A percentile compares a stretch with the other conserved stretches of the same genome.
Conservation (phyloP, 2,888 invertebrate species). For the Lordiphosa fenestrarum region DNA sequence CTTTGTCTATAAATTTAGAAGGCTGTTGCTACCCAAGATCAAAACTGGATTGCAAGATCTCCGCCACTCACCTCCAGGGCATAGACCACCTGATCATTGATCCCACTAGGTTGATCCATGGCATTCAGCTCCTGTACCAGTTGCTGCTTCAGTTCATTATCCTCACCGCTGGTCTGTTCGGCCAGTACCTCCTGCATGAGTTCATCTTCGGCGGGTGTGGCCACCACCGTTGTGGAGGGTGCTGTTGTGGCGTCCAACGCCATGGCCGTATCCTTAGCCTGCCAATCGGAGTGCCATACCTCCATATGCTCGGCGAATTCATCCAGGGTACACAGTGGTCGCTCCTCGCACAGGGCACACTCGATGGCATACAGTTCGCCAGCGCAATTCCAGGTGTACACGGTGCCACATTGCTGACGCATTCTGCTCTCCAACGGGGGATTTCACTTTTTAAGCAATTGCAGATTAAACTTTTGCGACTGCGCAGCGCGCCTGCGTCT, state of each 20-base stretch:
- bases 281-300: conserved; percentile 71
- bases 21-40: too few species aligned
- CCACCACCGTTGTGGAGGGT: neutral
- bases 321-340: conserved; percentile 64
- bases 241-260: neutral
- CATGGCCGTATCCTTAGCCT: conserved; percentile 11
- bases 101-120: conserved; percentile 14
- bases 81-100: conserved; percentile 13
- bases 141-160: conserved; percentile 60
- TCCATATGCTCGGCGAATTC: conserved; percentile 76
- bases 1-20: too few species aligned
- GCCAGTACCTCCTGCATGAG: conserved; percentile 63
- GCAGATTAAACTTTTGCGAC: conserved; percentile 33
- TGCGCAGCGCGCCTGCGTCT: conserved; percentile 42
- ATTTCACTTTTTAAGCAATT: conserved; percentile 37
- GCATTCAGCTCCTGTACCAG: conserved; percentile 54
- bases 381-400: conserved; percentile 73
- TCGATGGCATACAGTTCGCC: conserved; percentile 71
- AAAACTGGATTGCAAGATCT: too few species aligned
- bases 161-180: conserved; percentile 51
- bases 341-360: conserved; percentile 74
- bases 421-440: conserved; percentile 7
- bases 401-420: conserved; percentile 65
- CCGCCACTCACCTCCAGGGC: conserved; percentile 23
- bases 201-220: conserved; percentile 49